Percentiles rank a stretch among this genome's conserved stretches.
These are phyloP conservation scores for Neocloeon triangulifer DNA, from an alignment of 1,140 invertebrate species.

Conservation along the genomic window DNA sequence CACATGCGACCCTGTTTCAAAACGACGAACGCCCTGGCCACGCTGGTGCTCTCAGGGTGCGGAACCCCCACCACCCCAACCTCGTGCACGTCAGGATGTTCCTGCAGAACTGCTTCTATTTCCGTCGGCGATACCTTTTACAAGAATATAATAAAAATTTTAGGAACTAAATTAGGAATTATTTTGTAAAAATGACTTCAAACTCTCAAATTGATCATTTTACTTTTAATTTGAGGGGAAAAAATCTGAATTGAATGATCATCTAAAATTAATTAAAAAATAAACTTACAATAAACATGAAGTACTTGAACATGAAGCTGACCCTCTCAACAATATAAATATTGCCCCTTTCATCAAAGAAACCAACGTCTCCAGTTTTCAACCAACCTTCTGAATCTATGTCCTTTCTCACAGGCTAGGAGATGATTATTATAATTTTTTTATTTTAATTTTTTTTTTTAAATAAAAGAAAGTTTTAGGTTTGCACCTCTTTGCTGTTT, in stretches of 20 bases:
- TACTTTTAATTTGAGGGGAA: too few species aligned
- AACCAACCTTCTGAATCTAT: constrained; percentile 5
- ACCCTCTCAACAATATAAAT: constrained; percentile 10
- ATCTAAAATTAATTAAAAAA: background rate
- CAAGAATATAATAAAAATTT: too few species aligned
- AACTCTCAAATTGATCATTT: too few species aligned
- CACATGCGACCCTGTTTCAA: background rate
- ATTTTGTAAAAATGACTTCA: too few species aligned
- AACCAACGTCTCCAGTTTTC: constrained; percentile 10
- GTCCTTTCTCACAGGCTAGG: too few species aligned
- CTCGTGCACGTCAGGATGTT: constrained; percentile 1
- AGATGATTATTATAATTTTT: too few species aligned
- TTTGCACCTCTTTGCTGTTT: too few species aligned
- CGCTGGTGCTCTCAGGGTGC: constrained; percentile 7
- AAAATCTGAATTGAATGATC: too few species aligned
- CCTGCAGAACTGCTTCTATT: background rate
- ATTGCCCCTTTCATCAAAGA: constrained; percentile 9
- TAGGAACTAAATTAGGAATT: too few species aligned
- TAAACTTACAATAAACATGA: constrained; percentile 4
- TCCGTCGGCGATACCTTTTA: constrained; percentile 12
- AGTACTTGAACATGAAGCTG: constrained; percentile 10
- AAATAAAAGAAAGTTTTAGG: too few species aligned
- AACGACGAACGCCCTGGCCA: constrained; percentile 1
- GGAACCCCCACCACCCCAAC: constrained; percentile 2
- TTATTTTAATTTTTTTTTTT: too few species aligned